phyloP scores from a whole-genome alignment of 2,888 invertebrate genomes.

The Ophion slaviceki region DNA sequence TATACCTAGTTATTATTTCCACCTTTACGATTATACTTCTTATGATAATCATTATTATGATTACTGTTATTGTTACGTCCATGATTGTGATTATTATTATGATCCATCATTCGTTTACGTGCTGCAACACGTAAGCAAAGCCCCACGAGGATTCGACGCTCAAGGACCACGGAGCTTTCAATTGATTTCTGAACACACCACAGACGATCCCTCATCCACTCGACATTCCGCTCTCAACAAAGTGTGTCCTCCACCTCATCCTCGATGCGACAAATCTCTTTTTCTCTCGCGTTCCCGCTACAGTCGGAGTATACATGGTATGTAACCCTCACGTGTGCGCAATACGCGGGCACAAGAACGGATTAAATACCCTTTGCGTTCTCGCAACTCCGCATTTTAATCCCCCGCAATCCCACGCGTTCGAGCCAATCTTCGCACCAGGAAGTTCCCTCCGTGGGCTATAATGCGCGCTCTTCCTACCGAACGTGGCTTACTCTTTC shows the following conservation, averaged over 20 bases:
- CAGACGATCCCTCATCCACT: slow-evolving; percentile 47
- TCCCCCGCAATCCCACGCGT: slow-evolving; percentile 66
- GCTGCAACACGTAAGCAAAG: slow-evolving; percentile 13
- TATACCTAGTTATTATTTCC: too few species aligned
- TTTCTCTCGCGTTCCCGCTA: slow-evolving; percentile 20
- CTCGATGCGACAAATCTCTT: slow-evolving; percentile 36
- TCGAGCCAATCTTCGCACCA: slow-evolving; percentile 44
- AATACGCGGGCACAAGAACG: slow-evolving; percentile 43
- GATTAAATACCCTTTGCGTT: slow-evolving; percentile 63
- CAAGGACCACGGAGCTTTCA: slow-evolving; percentile 39
- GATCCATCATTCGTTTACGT: neutral
- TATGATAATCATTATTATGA: too few species aligned
- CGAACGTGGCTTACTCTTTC: slow-evolving; percentile 42
- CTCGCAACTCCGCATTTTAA: slow-evolving; percentile 58
- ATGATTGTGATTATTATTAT: too few species aligned
- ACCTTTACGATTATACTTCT: too few species aligned
- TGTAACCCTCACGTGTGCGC: slow-evolving; percentile 24
- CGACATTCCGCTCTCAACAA: slow-evolving; percentile 45
- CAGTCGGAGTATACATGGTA: slow-evolving; percentile 47
- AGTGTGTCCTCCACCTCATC: slow-evolving; percentile 17
- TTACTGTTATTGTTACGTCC: too few species aligned
- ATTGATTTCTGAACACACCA: slow-evolving; percentile 47
- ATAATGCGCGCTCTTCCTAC: slow-evolving; percentile 28
- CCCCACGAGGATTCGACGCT: slow-evolving; percentile 50
- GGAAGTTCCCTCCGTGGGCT: slow-evolving; percentile 25